Evolutionary conservation across 2,113 vertebrate species (phyloP), one percentile per base, ranked within the genome.

Genomic region (Gymnogyps californianus): DNA sequence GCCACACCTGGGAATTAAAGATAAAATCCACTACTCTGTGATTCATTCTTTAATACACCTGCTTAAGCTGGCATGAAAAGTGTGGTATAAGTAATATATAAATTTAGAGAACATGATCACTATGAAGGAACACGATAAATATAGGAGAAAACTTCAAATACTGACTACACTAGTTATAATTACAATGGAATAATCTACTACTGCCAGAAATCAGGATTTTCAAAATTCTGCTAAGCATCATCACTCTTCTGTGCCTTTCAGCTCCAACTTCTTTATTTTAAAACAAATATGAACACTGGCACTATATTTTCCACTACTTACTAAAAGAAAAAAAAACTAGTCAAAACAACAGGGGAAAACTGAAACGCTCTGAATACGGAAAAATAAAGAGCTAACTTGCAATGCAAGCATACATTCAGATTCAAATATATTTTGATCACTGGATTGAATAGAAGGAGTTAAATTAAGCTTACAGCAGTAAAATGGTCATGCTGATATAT

Each of bases 401-500:
- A 82, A 42, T 67, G 10, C 11, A 77, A 83, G 28, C 19, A 69
- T 8, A 69, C 28, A 67, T 67, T 64, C 66, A 67, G 40, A 87
- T 70, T 80, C 10, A 90, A 76, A 40, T 61, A 34, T 10, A 80
- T 58, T 54, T 83, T 6, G 3, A n/a, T 66, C 76, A 80, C 25
- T 57, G 16, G 18, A 69, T 17, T 89, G 34, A 51, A 86, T 14
- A 83, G 34, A 55, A 79, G 9, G 19, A 76, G 26, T 34, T 22
- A 66, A 72, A 83, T 36, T 87, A 87, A 83, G 8, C 4, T 90
- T 2, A 3, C 4, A 42, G 16, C 8, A 83, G 15, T 26, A 71
- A 80, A 93, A 62, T 4, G 6, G 6, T 69, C 34, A 49, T 21
- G 32, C 6, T 0, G 0, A 17, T 66, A 1, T 34, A 65, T 29